phyloP scores from a whole-genome alignment of 2,113 vertebrate species.

The Ahaetulla prasina region DNA sequence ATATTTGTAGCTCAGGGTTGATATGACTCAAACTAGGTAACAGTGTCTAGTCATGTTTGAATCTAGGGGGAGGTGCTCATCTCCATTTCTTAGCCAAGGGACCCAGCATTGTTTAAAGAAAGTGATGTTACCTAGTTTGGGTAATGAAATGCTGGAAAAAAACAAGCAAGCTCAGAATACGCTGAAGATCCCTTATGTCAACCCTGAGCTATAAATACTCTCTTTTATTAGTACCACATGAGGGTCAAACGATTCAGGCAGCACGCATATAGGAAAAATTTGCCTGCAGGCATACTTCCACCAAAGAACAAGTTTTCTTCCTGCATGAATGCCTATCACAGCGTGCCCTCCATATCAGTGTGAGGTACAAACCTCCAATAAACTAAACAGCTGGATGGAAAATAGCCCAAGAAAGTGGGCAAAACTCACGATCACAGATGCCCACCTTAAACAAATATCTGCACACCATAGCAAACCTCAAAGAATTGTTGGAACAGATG shows the following conservation, averaged over 20 bases:
- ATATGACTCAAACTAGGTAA: not conserved
- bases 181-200: not conserved
- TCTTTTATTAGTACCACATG: not conserved
- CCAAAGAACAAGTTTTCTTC: not conserved
- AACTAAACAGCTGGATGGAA: not conserved
- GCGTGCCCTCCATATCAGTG: not conserved
- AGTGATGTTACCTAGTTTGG: not conserved
- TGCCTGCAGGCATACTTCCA: not conserved
- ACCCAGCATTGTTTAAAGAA: too few species aligned
- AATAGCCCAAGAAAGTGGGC: not conserved
- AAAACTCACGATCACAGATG: not conserved
- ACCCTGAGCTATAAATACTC: not conserved
- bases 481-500: not conserved
- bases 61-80: too few species aligned
- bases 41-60: too few species aligned
- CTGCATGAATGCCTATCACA: not conserved
- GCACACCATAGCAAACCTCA: not conserved
- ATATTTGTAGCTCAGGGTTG: not conserved
- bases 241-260: not conserved
- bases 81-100: too few species aligned
- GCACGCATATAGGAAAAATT: not conserved
- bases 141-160: not conserved
- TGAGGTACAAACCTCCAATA: not conserved
- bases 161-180: not conserved
- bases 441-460: not conserved